Percentiles rank a stretch among this genome's conserved stretches.
Evolutionary conservation across 1,140 invertebrate species (phyloP).

Genomic region (Drosophila willistoni): DNA sequence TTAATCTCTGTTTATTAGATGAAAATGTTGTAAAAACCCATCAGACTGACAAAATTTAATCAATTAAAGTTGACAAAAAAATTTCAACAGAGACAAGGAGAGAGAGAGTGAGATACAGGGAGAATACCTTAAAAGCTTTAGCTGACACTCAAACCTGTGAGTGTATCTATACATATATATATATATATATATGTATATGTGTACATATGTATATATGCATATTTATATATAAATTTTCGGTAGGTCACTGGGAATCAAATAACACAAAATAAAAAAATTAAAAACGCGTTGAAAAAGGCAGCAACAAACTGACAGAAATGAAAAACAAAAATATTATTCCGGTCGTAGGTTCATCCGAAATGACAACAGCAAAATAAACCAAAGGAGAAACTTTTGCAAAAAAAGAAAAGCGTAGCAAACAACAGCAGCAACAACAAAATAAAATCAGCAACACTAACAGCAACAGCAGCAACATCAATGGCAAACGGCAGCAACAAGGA

Average conservation of each 20-base stretch:
- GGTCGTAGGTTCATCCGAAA: slow-evolving; percentile 43
- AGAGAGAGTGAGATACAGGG: slow-evolving; percentile 27
- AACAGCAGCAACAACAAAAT: background rate
- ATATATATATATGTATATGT: no score
- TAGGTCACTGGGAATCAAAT: slow-evolving; percentile 28
- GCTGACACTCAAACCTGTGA: slow-evolving; percentile 29
- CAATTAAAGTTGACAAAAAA: slow-evolving; percentile 65
- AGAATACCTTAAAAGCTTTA: slow-evolving; percentile 29
- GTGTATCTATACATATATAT: background rate
- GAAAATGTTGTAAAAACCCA: background rate
- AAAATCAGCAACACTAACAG: slow-evolving; percentile 29
- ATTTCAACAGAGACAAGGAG: background rate
- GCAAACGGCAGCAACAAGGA: slow-evolving; percentile 39
- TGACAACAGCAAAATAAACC: slow-evolving; percentile 28
- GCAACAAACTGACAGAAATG: slow-evolving; percentile 43
- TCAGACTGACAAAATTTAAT: slow-evolving; percentile 63
- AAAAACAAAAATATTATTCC: slow-evolving; percentile 57
- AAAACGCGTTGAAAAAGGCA: slow-evolving; percentile 11
- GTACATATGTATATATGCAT: slow-evolving; percentile 25
- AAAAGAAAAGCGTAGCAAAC: slow-evolving; percentile 22
- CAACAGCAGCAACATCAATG: slow-evolving; percentile 36
- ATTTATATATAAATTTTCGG: slow-evolving; percentile 42
- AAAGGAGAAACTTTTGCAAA: background rate
- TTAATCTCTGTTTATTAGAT: slow-evolving; percentile 10
- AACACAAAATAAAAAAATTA: slow-evolving; percentile 31